These are phyloP conservation scores for Amblyornis subalaris DNA, from an alignment of 2,113 vertebrate species.

Conservation along the genomic window DNA sequence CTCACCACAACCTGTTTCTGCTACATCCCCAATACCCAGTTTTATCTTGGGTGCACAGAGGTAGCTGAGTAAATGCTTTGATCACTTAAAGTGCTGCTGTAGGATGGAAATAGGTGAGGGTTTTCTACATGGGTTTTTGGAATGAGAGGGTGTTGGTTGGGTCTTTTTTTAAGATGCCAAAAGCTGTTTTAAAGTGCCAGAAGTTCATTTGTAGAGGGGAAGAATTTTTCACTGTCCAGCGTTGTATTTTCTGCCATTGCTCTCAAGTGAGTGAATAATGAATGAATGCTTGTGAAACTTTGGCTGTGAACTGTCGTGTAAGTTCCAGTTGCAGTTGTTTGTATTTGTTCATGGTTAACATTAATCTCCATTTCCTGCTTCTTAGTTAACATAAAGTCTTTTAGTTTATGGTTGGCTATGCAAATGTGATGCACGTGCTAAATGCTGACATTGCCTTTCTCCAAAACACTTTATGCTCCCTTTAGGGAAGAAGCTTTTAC, in stretches of 20 bases:
- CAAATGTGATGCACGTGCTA: background rate
- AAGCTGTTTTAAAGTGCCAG: background rate
- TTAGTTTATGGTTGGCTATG: background rate
- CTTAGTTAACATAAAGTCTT: background rate
- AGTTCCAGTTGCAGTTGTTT: background rate
- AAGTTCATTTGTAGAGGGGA: background rate
- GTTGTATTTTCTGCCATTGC: background rate
- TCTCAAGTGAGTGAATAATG: background rate
- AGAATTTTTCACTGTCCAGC: background rate
- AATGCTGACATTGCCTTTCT: background rate
- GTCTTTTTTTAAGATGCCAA: background rate
- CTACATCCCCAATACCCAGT: background rate
- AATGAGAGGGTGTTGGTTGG: accelerated
- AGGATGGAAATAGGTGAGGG: background rate
- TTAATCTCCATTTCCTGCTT: background rate
- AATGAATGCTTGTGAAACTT: background rate
- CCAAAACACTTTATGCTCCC: background rate
- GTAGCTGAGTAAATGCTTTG: background rate
- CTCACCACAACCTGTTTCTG: background rate
- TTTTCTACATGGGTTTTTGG: background rate
- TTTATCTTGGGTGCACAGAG: background rate
- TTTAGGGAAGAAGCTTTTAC: slow-evolving; percentile 89
- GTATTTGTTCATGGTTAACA: background rate
- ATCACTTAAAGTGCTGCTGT: background rate
- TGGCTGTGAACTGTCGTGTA: background rate